These are phyloP conservation scores for Rutpela maculata DNA, from an alignment of 2,888 invertebrate species.

Conservation along the genomic window DNA sequence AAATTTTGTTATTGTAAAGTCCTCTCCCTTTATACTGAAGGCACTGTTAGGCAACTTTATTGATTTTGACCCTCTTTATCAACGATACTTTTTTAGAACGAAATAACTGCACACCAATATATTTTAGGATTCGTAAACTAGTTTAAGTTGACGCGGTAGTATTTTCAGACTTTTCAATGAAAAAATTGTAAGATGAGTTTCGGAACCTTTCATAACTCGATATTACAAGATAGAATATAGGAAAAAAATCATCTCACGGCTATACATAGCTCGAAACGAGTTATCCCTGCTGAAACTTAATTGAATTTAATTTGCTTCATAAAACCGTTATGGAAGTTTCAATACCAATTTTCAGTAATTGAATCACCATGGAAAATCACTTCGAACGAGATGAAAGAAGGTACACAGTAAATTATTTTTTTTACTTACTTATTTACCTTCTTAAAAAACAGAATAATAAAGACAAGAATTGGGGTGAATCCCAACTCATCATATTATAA, in stretches of 20 bases:
- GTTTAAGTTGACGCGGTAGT: background rate
- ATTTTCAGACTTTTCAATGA: background rate
- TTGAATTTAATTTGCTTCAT: slow-evolving; percentile 3
- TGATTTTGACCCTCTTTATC: background rate
- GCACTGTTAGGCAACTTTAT: background rate
- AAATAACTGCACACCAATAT: background rate
- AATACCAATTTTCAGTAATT: background rate
- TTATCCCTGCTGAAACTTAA: background rate
- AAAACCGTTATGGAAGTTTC: background rate
- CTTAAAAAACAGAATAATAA: too few relatives aligned
- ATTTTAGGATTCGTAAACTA: slow-evolving; percentile 7
- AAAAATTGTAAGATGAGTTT: background rate
- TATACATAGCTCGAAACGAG: background rate
- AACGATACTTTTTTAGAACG: background rate
- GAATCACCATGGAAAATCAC: background rate
- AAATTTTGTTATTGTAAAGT: too few relatives aligned
- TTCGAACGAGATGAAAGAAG: background rate
- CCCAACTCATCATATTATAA: too few relatives aligned
- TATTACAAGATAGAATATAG: background rate
- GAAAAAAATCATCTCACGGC: background rate
- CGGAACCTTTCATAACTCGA: background rate
- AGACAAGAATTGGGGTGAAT: too few relatives aligned
- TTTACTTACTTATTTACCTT: too few relatives aligned
- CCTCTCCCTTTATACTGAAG: too few relatives aligned
- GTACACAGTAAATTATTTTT: background rate